Evolutionary conservation across 2,797 vertebrate species (phyloP).

Genomic region (Acrossocheilus fasciatus): DNA sequence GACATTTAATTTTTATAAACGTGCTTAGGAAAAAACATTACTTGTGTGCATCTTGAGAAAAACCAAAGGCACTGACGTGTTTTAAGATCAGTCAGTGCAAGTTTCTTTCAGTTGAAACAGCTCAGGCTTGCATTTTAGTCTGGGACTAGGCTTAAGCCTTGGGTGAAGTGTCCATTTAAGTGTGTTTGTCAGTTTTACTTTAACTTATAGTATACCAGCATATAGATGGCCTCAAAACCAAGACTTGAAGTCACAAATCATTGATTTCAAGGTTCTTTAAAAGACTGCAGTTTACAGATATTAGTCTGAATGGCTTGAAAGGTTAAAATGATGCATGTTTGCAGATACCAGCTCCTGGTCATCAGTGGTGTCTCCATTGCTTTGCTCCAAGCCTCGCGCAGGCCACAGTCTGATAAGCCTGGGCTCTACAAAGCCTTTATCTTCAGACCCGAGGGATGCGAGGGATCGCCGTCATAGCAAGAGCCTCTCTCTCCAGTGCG

Average conservation of each 20-base stretch:
- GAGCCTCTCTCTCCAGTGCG: constrained; percentile 61
- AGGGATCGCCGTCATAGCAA: constrained; percentile 53
- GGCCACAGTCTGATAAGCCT: constrained; percentile 85
- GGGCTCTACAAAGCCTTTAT: constrained; percentile 50
- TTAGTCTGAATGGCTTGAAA: neutral
- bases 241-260: neutral
- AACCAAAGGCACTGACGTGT: no score
- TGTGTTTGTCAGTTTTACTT: no score
- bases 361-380: constrained; percentile 72
- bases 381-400: constrained; percentile 81
- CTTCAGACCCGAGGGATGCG: constrained; percentile 63
- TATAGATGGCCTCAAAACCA: neutral
- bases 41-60: no score
- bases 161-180: neutral
- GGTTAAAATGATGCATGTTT: neutral
- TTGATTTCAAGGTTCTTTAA: neutral
- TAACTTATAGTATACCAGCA: neutral
- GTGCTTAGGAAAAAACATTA: no score
- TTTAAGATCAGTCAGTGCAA: no score
- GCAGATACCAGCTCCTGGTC: constrained; percentile 86
- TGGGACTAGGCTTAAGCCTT: no score
- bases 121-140: no score
- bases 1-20: no score
- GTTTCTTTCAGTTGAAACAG: no score
- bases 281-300: neutral